Evolutionary conservation across 1,140 invertebrate genomes (phyloP).

Genomic region (Bombus turneri): DNA sequence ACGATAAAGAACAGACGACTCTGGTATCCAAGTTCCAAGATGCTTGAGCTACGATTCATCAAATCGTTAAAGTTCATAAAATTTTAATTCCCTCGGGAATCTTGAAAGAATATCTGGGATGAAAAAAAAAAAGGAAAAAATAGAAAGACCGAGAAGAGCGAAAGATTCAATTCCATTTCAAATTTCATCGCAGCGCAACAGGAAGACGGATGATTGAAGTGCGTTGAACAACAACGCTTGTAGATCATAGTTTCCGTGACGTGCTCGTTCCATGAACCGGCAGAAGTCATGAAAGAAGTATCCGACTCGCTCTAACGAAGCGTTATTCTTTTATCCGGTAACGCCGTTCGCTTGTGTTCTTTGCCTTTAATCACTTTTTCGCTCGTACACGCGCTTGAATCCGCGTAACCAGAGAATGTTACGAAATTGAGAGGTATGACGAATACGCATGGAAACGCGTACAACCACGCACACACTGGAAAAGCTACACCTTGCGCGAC

Average conservation of each 20-base stretch:
- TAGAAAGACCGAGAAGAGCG: not conserved
- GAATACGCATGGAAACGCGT: not conserved
- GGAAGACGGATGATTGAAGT: not conserved
- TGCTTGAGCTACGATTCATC: not conserved
- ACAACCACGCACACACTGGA: too few relatives aligned
- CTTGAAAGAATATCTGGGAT: not conserved
- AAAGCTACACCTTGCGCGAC: not conserved
- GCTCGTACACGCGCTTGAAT: not conserved
- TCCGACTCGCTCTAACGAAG: not conserved
- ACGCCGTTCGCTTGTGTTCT: not conserved
- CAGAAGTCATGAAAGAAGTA: not conserved
- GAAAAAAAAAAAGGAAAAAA: not conserved
- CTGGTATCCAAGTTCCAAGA: not conserved
- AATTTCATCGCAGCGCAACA: not conserved
- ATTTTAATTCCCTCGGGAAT: not conserved
- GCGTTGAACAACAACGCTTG: not conserved
- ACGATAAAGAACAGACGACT: not conserved
- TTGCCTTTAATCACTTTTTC: conserved; percentile 34
- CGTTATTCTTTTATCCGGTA: conserved; percentile 25
- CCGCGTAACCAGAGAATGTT: conserved; percentile 23
- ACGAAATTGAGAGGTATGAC: conserved; percentile 27
- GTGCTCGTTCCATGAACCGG: not conserved
- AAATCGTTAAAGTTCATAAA: not conserved
- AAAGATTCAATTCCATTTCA: not conserved
- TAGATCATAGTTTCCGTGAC: not conserved